Evolutionary conservation across 2,888 invertebrate genomes (phyloP), one percentile per base, ranked within the genome.

Genomic region (Drosophila macrospina): DNA sequence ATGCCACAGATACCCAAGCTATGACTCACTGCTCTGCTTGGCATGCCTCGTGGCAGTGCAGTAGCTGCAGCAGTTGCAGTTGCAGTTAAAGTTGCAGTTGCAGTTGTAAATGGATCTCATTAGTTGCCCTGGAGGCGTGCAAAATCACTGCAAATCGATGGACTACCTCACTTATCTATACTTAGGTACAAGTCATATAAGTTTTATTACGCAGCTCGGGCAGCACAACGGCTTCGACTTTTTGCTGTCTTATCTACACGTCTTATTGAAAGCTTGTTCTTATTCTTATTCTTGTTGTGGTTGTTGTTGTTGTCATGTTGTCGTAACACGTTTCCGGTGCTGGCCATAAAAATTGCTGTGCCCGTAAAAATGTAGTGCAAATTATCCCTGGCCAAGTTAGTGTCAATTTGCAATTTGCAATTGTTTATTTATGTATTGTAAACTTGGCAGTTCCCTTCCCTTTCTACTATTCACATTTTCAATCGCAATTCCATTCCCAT

Each of bases 371-470:
- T 45, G 13, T 50, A 30, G 45, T 59, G 62, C 77, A 66, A 39
- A 68, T 57, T 55, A 65, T 42, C 60, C 45, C 41, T 7, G 24
- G 16, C 13, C n/a, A 10, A 37, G 24, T 15, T 39, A 28, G 6
- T 52, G 61, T 48, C 56, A 78, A 76, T 79, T 73, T 59, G 77
- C 56, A 78, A 76, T 79, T 73, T 59, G 77, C 78, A 64, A 67
- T 75, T 72, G 55, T 56, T 72, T 72, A 55, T 63, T 51, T 56
- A 61, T 45, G 52, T 30, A 28, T 68, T 42, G 42, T 24, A 60
- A 75, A 57, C 61, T 52, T 55, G 36, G 37, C 60, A 42, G 41
- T 30, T 11, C 16, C 26, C n/a, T 5, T 8, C 6, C n/a, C n/a
- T 2, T 2, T 6, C 8, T 8, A 5, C 44, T 7, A 20, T 13